Evolutionary conservation across 2,888 invertebrate genomes (phyloP), one percentile per base, ranked within the genome.

Genomic region (Leptinotarsa haldemani): DNA sequence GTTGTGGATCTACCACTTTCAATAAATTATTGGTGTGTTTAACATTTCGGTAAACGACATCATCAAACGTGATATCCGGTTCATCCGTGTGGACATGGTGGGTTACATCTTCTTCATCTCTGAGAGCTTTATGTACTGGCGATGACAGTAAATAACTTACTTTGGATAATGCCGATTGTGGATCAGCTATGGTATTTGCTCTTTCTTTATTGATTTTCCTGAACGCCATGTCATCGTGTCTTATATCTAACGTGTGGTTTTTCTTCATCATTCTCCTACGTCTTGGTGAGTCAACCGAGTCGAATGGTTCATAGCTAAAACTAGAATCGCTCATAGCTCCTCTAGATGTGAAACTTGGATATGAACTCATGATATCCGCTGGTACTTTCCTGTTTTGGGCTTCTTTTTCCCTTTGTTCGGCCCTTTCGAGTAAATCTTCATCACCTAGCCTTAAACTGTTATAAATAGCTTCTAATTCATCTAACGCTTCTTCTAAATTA

Each of bases 391-490:
- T 80, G 4, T 81, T 81, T 80, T 84, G 83, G 3, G 85, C 85
- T 61, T 88, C 88, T 63, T 88, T 85, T 82, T 92, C 94, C 74
- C 94, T 89, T 74, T 93, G 90, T 86, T 95, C 94, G 15, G 95
- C 95, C 83, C 94, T 90, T 83, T 95, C 95, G 69, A 95, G 86
- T 73, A 95, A 89, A 87, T 95, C 94, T 85, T 95, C 94, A 83
- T 96, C 96, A 0, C 93, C 94, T 68, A 96, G 88, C n/a, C 93
- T 93, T 72, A 97, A 89, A 82, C 95, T 96, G 81, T 95, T 94
- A 84, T 95, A 95, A 84, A 97, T 96, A n/a, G 94, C 94, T 89
- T 97, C 97, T 71, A 97, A 87, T 87, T 97, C 97, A 82, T 93
- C 93, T 30, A 97, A 90, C 69, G 97, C 97, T 84, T 97, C 96